These are phyloP conservation scores for Corythucha ciliata DNA, from an alignment of 2,888 invertebrate species.

Conservation along the genomic window DNA sequence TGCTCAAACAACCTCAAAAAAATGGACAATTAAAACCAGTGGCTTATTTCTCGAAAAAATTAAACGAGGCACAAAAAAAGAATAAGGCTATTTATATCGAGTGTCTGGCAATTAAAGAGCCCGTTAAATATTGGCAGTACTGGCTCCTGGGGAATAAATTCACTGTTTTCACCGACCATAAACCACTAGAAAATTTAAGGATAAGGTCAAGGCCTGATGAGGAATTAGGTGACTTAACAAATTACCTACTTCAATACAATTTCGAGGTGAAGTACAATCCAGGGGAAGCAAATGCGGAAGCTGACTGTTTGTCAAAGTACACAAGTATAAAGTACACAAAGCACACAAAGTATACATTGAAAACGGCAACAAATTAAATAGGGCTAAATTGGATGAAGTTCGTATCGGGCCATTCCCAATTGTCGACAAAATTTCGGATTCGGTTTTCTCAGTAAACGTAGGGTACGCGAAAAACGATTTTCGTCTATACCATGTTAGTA, in stretches of 20 bases:
- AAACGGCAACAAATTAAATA: too few relatives aligned
- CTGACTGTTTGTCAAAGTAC: constrained; percentile 18
- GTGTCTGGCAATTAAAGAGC: constrained; percentile 13
- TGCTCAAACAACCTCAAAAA: constrained; percentile 30
- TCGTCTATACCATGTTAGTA: too few relatives aligned
- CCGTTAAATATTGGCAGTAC: constrained; percentile 9
- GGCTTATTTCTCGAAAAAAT: constrained; percentile 12
- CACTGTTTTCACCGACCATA: constrained; percentile 21
- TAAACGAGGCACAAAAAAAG: constrained; percentile 4
- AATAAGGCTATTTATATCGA: constrained; percentile 10
- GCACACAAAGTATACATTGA: too few relatives aligned
- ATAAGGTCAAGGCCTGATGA: too few relatives aligned
- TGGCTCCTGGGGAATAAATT: constrained; percentile 2
- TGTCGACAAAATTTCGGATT: too few relatives aligned
- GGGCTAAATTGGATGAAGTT: too few relatives aligned
- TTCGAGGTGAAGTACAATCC: constrained; percentile 31
- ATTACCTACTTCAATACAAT: constrained; percentile 31
- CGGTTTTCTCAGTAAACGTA: too few relatives aligned
- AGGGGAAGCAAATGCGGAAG: constrained; percentile 30
- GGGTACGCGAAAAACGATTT: too few relatives aligned
- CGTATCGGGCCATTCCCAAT: too few relatives aligned
- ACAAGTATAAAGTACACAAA: too few relatives aligned
- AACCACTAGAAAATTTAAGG: constrained; percentile 31
- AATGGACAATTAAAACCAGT: constrained; percentile 14
- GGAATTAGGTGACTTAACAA: constrained; percentile 29